These are phyloP conservation scores for Bradypodion pumilum DNA, from an alignment of 2,797 vertebrate species.

Conservation along the genomic window DNA sequence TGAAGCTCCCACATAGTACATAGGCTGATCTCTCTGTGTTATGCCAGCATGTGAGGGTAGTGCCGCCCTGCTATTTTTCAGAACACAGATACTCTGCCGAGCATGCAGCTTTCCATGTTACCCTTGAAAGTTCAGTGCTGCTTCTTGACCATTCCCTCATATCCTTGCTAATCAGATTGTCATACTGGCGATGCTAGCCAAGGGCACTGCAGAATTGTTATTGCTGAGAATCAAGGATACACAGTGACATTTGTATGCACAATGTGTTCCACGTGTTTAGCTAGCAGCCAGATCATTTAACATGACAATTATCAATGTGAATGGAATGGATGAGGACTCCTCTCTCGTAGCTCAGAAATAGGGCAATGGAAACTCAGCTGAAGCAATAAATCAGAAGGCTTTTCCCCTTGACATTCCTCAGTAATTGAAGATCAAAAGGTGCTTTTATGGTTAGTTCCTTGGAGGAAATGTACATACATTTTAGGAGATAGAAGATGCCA, in stretches of 20 bases:
- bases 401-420: conserved; percentile 12
- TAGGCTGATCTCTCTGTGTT: conserved; percentile 35
- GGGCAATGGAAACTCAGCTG: conserved; percentile 25
- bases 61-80: conserved; percentile 29
- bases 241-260: conserved; percentile 41
- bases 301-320: conserved; percentile 28
- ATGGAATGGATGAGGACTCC: conserved; percentile 36
- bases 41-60: conserved; percentile 36
- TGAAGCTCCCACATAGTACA: conserved; percentile 18
- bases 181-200: conserved; percentile 48
- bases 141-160: conserved; percentile 39
- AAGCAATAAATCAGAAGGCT: conserved; percentile 21
- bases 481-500: too few species aligned
- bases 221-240: conserved; percentile 41
- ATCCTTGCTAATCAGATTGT: conserved; percentile 55
- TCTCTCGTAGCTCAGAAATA: not conserved
- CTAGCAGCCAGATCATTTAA: conserved; percentile 44
- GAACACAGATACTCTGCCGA: conserved; percentile 32
- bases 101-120: conserved; percentile 31
- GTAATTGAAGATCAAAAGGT: not conserved
- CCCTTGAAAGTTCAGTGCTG: conserved; percentile 33
- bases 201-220: conserved; percentile 31
- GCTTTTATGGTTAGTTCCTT: not conserved
- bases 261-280: conserved; percentile 52
- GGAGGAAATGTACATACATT: not conserved